phyloP scores from a whole-genome alignment of 2,797 vertebrate genomes.

The Rhinophrynus dorsalis region DNA sequence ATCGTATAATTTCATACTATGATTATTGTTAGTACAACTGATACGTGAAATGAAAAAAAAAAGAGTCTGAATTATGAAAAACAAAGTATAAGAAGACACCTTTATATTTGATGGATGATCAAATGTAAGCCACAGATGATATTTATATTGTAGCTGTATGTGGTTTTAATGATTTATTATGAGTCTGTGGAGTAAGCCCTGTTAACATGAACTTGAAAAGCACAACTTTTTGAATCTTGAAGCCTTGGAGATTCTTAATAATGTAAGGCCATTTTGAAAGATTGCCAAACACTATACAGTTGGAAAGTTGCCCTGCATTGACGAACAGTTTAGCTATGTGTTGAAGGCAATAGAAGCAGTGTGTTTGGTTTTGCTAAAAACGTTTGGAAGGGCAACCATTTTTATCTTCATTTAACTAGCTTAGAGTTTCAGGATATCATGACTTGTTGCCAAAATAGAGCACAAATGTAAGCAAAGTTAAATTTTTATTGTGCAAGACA shows the following conservation, averaged over 20 bases:
- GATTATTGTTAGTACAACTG: background rate
- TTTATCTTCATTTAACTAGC: conserved; percentile 35
- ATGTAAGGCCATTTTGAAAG: conserved; percentile 81
- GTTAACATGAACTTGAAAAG: conserved; percentile 76
- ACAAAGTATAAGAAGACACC: conserved; percentile 61
- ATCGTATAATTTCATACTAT: background rate
- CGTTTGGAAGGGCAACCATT: conserved; percentile 46
- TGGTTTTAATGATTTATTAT: conserved; percentile 87
- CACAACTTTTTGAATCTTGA: conserved; percentile 74
- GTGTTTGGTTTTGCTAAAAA: conserved; percentile 53
- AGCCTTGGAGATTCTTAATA: conserved; percentile 81
- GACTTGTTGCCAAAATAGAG: conserved; percentile 27
- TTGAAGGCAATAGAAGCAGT: conserved; percentile 65
- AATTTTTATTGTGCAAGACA: too few relatives aligned
- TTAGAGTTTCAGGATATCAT: conserved; percentile 28
- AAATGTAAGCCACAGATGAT: conserved; percentile 79
- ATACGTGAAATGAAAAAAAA: conserved; percentile 17
- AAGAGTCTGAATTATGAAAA: conserved; percentile 46
- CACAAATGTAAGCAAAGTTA: conserved; percentile 54
- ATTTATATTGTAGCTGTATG: conserved; percentile 77
- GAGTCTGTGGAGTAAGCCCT: conserved; percentile 79
- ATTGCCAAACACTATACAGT: conserved; percentile 71
- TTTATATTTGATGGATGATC: conserved; percentile 61
- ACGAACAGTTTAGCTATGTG: conserved; percentile 65
- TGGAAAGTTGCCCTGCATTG: conserved; percentile 70